A percentile compares a stretch with the other conserved stretches of the same genome.
Evolutionary conservation across 2,113 vertebrate genomes (phyloP).

Genomic region (Melanocharis versteri): DNA sequence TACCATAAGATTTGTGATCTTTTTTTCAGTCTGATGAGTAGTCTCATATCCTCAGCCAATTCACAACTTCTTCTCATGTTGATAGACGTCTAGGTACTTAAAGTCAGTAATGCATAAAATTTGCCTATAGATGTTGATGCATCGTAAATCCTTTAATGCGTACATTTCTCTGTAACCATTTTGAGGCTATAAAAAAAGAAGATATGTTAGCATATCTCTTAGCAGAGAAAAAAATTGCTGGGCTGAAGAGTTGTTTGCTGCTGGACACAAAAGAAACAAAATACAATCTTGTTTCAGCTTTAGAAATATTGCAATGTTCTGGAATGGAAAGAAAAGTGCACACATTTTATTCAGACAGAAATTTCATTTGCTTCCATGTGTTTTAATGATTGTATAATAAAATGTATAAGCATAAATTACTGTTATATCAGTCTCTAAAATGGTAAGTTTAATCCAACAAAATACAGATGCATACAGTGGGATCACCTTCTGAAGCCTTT

Average conservation of each 20-base stretch:
- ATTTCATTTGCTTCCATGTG: background rate
- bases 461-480: background rate
- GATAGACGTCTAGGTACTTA: background rate
- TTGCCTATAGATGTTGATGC: background rate
- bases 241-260: background rate
- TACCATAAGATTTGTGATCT: background rate
- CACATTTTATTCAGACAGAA: background rate
- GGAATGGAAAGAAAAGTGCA: background rate
- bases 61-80: background rate
- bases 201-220: background rate
- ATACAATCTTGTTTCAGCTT: background rate
- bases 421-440: background rate
- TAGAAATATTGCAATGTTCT: background rate
- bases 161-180: background rate
- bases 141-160: conserved; percentile 21
- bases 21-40: background rate
- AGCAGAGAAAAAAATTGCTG: background rate
- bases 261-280: background rate
- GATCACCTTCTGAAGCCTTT: background rate
- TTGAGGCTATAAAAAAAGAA: background rate
- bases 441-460: background rate
- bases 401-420: background rate
- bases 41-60: background rate
- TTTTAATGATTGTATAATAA: background rate
- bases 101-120: background rate